Evolutionary conservation across 2,113 vertebrate genomes (phyloP).

Genomic region (Fregetta grallaria): DNA sequence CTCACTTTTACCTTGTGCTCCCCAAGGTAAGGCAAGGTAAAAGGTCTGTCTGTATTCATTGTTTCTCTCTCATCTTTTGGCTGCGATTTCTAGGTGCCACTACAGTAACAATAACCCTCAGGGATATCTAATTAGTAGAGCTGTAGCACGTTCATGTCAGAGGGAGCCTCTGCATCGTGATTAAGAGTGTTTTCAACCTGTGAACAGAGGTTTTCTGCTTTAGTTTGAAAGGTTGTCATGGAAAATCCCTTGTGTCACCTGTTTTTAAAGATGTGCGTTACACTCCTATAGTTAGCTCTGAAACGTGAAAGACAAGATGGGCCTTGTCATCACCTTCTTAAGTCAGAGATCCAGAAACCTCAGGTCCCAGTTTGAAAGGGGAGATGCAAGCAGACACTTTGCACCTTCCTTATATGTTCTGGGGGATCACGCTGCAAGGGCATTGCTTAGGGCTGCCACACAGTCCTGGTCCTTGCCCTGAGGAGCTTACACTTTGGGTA

Average conservation of each 20-base stretch:
- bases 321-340: background rate
- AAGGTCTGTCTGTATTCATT: background rate
- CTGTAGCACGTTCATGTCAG: background rate
- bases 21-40: background rate
- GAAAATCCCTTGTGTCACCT: conserved; percentile 12
- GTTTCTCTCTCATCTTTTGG: background rate
- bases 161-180: background rate
- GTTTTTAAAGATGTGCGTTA: background rate
- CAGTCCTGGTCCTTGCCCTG: background rate
- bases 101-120: background rate
- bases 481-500: background rate
- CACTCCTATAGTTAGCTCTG: conserved; percentile 5
- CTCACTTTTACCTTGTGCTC: background rate
- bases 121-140: background rate
- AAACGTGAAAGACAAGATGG: background rate
- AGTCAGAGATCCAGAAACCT: background rate
- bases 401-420: rapidly evolving
- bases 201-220: background rate
- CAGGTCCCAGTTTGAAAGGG: background rate
- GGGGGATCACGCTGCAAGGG: background rate
- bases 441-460: background rate
- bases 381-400: background rate
- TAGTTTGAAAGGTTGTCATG: conserved; percentile 1
- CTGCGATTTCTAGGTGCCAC: background rate
- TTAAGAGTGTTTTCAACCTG: background rate